phyloP scores from a whole-genome alignment of 2,797 vertebrate species.

The Neosilurus mollespiculum region DNA sequence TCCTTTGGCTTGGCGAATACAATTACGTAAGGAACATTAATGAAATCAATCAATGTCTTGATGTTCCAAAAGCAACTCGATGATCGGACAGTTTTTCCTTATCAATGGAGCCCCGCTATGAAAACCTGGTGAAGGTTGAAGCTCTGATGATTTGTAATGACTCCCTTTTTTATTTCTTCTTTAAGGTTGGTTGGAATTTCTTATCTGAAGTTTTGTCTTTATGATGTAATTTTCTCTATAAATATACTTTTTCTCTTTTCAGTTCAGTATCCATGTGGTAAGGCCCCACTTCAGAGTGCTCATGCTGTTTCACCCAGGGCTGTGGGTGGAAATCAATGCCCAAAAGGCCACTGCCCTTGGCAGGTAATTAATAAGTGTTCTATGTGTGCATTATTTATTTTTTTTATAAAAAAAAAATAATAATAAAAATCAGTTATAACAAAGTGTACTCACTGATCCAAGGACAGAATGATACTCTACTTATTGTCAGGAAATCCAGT shows the following conservation, averaged over 20 bases:
- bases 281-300: constrained; percentile 61
- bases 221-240: not conserved
- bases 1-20: too few species aligned
- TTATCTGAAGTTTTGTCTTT: not conserved
- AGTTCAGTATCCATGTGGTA: constrained; percentile 82
- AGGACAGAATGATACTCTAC: not conserved
- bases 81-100: too few species aligned
- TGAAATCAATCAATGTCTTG: too few species aligned
- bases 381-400: not conserved
- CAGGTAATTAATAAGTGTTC: constrained; percentile 70
- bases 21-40: too few species aligned
- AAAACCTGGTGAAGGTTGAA: too few species aligned
- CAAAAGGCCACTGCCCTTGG: constrained; percentile 86
- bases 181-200: not conserved
- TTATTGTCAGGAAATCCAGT: not conserved
- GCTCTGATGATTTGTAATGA: not conserved
- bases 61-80: too few species aligned
- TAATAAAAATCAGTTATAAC: too few species aligned
- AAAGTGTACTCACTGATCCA: too few species aligned
- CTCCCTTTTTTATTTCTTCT: too few species aligned
- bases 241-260: constrained; percentile 8
- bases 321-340: constrained; percentile 76
- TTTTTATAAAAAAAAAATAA: too few species aligned
- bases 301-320: constrained; percentile 60
- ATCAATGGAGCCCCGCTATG: too few species aligned